Base-by-base conservation (phyloP, 2,888 invertebrate species). In the Aphrophora alni region DNA sequence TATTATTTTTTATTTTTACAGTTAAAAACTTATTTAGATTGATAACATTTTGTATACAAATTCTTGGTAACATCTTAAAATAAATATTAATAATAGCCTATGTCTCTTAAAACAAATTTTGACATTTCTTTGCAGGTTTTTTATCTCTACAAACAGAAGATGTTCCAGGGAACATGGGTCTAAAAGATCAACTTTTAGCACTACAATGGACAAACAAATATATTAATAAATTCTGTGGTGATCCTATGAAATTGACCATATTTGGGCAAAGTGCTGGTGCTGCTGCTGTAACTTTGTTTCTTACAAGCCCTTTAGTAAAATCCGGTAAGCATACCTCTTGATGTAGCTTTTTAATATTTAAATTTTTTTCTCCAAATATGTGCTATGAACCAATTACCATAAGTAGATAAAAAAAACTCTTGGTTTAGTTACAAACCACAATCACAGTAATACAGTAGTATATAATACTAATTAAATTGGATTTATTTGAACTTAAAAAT, bases 251-350 rank as follows among this genome's bases (percentile, higher is more conserved):
- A 68, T 89, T 91, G 0, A 91, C 91, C 0, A 87, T 91, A 59
- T 89, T 90, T 81, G 90, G 91, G 0, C 90, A 91, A 84, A 91
- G 91, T 82, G 90, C 91, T 0, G 91, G 91, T 8, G 89, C 88
- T 0, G 88, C 87, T 3, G 88, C 91, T 0, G 88, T 89, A 0
- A 89, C 89, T 7, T 86, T 89, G 0, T 85, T 91, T 77, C 80
- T 89, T 59, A 82, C 89, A 17, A 90, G 89, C 85, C 90, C 90
- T 14, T 84, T 87, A 33, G 88, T 88, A 17, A 82, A 80, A 28
- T 80, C 79, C 25, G 84, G 84, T 83, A 73, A 77, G 81, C 59
- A 21, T 59, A 21, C n/a, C 3, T 33, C 33, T 5, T 33, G 3
- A 5, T 33, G 33, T n/a, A n/a, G n/a, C n/a, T n/a, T n/a, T n/a